Conservation (phyloP, 2,797 vertebrate genomes). For the Mus minutoides region DNA sequence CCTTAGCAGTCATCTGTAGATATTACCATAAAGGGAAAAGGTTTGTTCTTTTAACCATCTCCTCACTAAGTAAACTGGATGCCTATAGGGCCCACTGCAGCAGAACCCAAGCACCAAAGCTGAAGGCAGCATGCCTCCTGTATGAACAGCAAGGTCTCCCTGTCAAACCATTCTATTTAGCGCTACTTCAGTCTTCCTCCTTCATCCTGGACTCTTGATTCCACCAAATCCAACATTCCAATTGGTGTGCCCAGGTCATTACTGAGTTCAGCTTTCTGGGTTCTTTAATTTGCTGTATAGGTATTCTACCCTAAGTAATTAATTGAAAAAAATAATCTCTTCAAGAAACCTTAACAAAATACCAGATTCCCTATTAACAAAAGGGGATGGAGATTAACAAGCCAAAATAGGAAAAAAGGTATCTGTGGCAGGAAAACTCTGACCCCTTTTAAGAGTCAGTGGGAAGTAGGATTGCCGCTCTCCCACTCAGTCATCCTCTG, state of each 20-base stretch:
- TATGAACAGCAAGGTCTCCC: constrained; percentile 41
- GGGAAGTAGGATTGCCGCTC: background rate
- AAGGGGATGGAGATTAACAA: constrained; percentile 78
- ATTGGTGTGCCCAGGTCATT: constrained; percentile 57
- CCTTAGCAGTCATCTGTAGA: constrained; percentile 34
- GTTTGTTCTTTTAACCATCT: constrained; percentile 64
- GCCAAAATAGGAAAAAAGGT: constrained; percentile 66
- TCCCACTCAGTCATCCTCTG: constrained; percentile 88
- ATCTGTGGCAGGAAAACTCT: constrained; percentile 69
- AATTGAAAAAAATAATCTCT: constrained; percentile 82
- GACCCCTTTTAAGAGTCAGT: constrained; percentile 39
- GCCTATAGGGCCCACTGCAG: constrained; percentile 56
- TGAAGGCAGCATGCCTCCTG: constrained; percentile 62
- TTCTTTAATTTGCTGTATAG: constrained; percentile 71
- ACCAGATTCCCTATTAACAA: constrained; percentile 76
- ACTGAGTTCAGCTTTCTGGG: constrained; percentile 64
- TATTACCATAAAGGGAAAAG: constrained; percentile 61
- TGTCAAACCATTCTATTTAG: constrained; percentile 3
- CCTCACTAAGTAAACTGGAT: constrained; percentile 59
- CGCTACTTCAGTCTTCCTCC: constrained; percentile 4
- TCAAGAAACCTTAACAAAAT: constrained; percentile 82
- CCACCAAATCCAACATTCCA: constrained; percentile 61
- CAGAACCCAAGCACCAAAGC: constrained; percentile 76
- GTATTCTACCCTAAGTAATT: constrained; percentile 72
- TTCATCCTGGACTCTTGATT: constrained; percentile 31